phyloP scores from a whole-genome alignment of 2,888 invertebrate species.

The Dioctria linearis region DNA sequence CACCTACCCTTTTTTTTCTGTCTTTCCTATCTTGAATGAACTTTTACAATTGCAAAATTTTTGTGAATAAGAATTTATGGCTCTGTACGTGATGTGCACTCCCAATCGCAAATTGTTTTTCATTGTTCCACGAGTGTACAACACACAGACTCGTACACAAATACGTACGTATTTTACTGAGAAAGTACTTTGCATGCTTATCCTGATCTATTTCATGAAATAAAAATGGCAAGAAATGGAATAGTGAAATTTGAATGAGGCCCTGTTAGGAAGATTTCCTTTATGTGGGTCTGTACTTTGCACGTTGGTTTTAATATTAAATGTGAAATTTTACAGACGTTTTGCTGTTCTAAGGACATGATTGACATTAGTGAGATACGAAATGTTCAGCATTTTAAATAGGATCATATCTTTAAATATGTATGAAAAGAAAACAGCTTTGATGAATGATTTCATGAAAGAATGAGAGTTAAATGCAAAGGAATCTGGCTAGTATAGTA shows the following conservation, averaged over 20 bases:
- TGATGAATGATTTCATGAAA: too few species aligned
- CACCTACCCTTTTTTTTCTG: background rate
- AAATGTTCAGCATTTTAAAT: too few species aligned
- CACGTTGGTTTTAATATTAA: too few species aligned
- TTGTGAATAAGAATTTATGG: constrained; percentile 48
- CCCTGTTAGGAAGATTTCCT: constrained; percentile 8
- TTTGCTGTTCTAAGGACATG: too few species aligned
- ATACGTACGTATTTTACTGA: background rate
- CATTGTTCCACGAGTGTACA: constrained; percentile 24
- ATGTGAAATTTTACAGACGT: too few species aligned
- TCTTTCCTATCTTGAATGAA: background rate
- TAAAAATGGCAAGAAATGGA: constrained; percentile 27
- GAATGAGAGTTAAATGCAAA: too few species aligned
- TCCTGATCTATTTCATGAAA: constrained; percentile 18
- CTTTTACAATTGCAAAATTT: constrained; percentile 26
- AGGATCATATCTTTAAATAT: too few species aligned
- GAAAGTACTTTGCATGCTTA: constrained; percentile 12
- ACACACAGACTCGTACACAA: too few species aligned
- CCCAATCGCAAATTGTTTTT: constrained; percentile 47
- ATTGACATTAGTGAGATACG: too few species aligned
- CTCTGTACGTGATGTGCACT: constrained; percentile 38
- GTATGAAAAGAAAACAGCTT: too few species aligned
- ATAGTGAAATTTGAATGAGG: constrained; percentile 32
- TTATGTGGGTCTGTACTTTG: background rate
- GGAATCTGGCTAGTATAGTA: too few species aligned